Evolutionary conservation across 2,797 vertebrate genomes (phyloP).

Genomic region (Fundulus diaphanus): DNA sequence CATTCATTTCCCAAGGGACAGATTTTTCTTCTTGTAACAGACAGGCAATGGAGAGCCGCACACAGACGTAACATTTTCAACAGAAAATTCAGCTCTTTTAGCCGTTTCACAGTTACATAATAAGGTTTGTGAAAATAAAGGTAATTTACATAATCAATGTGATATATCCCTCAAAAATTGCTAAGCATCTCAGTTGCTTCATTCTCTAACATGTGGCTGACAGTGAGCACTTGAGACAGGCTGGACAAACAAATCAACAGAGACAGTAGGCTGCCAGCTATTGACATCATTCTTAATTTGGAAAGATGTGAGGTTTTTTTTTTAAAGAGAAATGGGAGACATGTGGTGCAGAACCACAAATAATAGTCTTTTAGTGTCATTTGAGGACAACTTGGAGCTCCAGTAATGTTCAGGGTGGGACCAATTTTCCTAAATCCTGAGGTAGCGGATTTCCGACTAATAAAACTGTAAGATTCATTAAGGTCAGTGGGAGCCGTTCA

Average conservation of each 20-base stretch:
- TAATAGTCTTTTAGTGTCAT: background rate
- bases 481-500: background rate
- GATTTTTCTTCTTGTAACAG: slow-evolving; percentile 41
- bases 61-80: slow-evolving; percentile 32
- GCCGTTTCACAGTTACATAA: background rate
- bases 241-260: slow-evolving; percentile 10
- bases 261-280: background rate
- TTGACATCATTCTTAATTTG: background rate
- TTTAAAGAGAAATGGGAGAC: background rate
- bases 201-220: slow-evolving; percentile 1
- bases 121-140: background rate
- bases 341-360: background rate
- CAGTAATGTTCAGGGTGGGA: background rate
- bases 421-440: background rate
- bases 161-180: background rate
- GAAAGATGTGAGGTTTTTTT: background rate
- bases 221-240: background rate
- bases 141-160: slow-evolving; percentile 1
- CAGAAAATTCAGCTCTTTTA: slow-evolving; percentile 7
- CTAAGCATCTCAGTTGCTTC: background rate
- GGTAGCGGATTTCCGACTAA: background rate
- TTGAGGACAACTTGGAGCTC: background rate
- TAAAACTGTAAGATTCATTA: background rate
- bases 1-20: slow-evolving; percentile 42
- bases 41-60: slow-evolving; percentile 32